phyloP scores from a whole-genome alignment of 2,888 invertebrate genomes.

The Strigamia crassipes region DNA sequence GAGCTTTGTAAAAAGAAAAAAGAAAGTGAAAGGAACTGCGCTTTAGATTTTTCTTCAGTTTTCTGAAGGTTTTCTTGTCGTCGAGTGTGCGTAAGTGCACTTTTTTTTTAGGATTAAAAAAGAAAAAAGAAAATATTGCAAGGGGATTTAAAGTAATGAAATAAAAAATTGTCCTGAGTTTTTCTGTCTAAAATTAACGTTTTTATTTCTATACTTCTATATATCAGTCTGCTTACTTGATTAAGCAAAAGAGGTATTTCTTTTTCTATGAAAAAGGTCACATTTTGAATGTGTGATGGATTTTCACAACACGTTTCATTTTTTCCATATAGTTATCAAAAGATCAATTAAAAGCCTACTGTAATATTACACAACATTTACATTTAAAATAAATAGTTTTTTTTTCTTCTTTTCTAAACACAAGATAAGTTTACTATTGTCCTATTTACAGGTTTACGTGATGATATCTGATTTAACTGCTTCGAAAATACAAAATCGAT shows the following conservation, averaged over 20 bases:
- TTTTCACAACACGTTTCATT: neutral
- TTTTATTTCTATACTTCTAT: neutral
- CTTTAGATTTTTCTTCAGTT: slow-evolving; percentile 20
- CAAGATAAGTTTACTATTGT: neutral
- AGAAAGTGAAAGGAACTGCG: neutral
- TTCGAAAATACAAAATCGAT: slow-evolving; percentile 31
- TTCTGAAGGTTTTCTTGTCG: neutral
- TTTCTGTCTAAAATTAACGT: slow-evolving; percentile 38
- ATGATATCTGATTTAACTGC: slow-evolving; percentile 12
- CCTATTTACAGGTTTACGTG: neutral
- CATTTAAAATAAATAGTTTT: neutral
- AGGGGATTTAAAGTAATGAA: neutral
- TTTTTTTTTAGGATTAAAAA: slow-evolving; percentile 8
- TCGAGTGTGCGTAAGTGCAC: neutral
- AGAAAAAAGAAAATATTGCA: neutral
- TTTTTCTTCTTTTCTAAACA: neutral
- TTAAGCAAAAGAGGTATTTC: slow-evolving; percentile 32
- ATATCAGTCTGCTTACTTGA: slow-evolving; percentile 21
- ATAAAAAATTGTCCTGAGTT: neutral
- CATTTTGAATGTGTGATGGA: slow-evolving; percentile 3
- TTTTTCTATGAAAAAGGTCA: slow-evolving; percentile 40
- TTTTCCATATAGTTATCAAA: neutral
- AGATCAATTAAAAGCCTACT: slow-evolving; percentile 10
- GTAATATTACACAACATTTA: neutral
- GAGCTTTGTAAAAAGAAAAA: neutral